A percentile compares a stretch with the other conserved stretches of the same genome.
phyloP scores from a whole-genome alignment of 2,888 invertebrate genomes.

The Parnassius smintheus region DNA sequence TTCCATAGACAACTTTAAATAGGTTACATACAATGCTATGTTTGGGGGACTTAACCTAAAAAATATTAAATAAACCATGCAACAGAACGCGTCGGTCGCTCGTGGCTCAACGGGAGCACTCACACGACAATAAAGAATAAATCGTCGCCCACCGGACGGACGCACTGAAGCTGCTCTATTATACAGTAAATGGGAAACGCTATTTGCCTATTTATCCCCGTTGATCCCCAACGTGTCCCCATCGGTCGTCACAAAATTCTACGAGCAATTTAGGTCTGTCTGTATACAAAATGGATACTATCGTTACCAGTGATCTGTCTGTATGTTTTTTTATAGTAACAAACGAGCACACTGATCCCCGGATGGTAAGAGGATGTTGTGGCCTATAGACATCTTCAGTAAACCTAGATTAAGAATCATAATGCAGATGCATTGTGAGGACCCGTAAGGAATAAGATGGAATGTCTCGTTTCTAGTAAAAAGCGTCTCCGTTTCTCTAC shows the following conservation, averaged over 20 bases:
- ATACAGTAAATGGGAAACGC: slow-evolving; percentile 70
- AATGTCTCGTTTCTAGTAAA: too few species aligned
- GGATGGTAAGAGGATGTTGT: too few species aligned
- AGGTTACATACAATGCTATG: neutral
- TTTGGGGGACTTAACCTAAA: neutral
- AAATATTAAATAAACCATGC: neutral
- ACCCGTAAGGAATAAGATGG: too few species aligned
- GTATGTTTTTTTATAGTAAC: too few species aligned
- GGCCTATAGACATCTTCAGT: too few species aligned
- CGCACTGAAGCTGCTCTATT: slow-evolving; percentile 56
- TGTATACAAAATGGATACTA: neutral
- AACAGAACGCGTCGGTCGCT: neutral
- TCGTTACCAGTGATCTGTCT: too few species aligned
- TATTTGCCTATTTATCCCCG: slow-evolving; percentile 56
- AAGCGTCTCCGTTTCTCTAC: too few species aligned
- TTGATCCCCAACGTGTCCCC: slow-evolving; percentile 43
- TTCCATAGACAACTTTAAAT: too few species aligned
- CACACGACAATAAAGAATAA: slow-evolving; percentile 65
- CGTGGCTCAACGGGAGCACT: slow-evolving; percentile 35
- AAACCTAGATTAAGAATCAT: too few species aligned
- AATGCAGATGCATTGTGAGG: too few species aligned
- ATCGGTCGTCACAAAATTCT: slow-evolving; percentile 14
- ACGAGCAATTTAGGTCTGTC: slow-evolving; percentile 18
- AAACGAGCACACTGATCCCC: too few species aligned
- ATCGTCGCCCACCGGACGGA: slow-evolving; percentile 57